These are phyloP conservation scores for Menura novaehollandiae DNA, from an alignment of 2,113 vertebrate species.

Conservation along the genomic window DNA sequence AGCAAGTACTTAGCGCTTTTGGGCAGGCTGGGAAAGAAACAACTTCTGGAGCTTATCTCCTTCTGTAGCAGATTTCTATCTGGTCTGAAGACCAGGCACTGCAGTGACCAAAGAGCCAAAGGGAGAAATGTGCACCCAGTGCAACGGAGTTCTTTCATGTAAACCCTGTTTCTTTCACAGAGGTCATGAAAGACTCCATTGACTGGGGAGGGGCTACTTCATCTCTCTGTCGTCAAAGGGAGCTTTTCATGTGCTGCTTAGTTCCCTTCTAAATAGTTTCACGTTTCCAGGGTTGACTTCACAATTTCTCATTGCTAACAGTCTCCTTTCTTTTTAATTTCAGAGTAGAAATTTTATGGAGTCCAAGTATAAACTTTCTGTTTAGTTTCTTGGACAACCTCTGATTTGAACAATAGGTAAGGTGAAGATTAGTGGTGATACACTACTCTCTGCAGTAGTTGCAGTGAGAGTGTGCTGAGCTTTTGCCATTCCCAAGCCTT, in stretches of 20 bases:
- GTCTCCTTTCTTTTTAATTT: neutral
- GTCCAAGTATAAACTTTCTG: neutral
- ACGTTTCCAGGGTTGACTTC: neutral
- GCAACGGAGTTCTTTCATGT: fast-evolving
- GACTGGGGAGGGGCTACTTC: neutral
- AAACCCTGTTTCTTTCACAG: neutral
- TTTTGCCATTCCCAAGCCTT: neutral
- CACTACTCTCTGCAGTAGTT: neutral
- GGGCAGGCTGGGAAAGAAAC: neutral
- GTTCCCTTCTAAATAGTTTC: neutral
- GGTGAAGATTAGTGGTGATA: neutral
- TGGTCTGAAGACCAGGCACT: neutral
- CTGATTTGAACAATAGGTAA: neutral
- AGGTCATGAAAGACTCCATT: neutral
- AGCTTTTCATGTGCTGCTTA: neutral
- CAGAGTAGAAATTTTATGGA: neutral
- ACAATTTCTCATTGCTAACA: neutral
- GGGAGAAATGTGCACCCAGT: neutral
- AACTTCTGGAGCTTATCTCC: neutral
- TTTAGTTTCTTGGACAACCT: neutral
- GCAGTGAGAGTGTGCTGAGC: neutral
- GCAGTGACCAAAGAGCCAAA: neutral
- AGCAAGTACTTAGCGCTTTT: neutral
- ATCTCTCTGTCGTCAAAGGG: neutral
- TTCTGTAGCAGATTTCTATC: neutral